These are phyloP conservation scores for Muntiacus reevesi DNA, from an alignment of 2,113 vertebrate genomes.

Conservation along the genomic window DNA sequence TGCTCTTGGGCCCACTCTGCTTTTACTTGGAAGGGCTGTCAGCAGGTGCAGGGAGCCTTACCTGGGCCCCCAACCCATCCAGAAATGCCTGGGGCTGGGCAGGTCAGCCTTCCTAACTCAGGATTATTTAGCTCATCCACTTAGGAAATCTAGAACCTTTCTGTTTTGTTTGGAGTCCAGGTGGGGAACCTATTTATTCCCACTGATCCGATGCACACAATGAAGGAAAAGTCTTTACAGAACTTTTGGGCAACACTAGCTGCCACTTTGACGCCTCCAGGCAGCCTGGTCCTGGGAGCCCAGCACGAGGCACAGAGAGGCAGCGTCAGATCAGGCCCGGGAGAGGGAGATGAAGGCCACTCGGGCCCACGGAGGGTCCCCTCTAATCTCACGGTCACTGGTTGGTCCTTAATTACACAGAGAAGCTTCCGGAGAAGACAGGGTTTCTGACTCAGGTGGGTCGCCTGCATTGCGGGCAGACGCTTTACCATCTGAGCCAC, in stretches of 20 bases:
- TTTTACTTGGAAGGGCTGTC: neutral
- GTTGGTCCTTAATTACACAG: neutral
- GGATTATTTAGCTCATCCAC: neutral
- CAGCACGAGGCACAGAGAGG: neutral
- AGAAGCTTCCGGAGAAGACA: neutral
- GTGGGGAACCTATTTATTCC: neutral
- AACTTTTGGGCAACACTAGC: rapidly evolving
- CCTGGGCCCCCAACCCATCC: neutral
- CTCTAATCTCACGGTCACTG: neutral
- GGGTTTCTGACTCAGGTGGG: too few species aligned
- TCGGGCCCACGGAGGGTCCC: rapidly evolving
- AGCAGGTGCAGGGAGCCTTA: neutral
- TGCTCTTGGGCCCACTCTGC: too few species aligned
- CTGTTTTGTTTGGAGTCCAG: neutral
- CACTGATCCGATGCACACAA: neutral
- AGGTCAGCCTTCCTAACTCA: neutral
- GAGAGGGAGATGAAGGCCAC: neutral
- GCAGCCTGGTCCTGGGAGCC: neutral
- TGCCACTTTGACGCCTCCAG: neutral
- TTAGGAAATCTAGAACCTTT: neutral
- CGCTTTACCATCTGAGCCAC: too few species aligned
- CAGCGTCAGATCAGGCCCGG: rapidly evolving
- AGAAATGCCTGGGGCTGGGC: neutral
- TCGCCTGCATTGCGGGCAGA: too few species aligned
- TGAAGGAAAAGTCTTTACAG: too few species aligned